Evolutionary conservation across 2,888 invertebrate genomes (phyloP).

Genomic region (Masnerella sp.): DNA sequence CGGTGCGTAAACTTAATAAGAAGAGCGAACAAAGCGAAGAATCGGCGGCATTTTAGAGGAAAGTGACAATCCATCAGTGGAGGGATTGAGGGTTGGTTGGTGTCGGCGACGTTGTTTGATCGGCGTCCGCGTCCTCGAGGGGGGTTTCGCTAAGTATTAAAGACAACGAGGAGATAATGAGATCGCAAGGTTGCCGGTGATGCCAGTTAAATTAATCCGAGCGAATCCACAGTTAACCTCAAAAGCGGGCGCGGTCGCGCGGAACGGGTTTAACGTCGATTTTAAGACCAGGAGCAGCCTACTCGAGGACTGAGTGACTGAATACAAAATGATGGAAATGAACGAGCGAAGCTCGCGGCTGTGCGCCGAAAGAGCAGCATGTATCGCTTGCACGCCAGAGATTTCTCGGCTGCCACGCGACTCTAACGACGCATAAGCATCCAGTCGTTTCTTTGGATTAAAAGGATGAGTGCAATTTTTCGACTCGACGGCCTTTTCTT

Average conservation of each 20-base stretch:
- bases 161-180: slow-evolving; percentile 59
- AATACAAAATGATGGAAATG: slow-evolving; percentile 61
- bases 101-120: slow-evolving; percentile 50
- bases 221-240: slow-evolving; percentile 68
- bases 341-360: slow-evolving; percentile 60
- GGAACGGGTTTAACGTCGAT: slow-evolving; percentile 59
- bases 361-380: slow-evolving; percentile 54
- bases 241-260: slow-evolving; percentile 59
- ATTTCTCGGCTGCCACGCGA: slow-evolving; percentile 56
- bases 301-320: slow-evolving; percentile 61
- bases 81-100: slow-evolving; percentile 8
- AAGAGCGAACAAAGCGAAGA: slow-evolving; percentile 32
- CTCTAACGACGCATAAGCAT: slow-evolving; percentile 60
- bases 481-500: slow-evolving; percentile 63
- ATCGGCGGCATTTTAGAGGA: slow-evolving; percentile 6
- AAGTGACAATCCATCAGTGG: slow-evolving; percentile 29
- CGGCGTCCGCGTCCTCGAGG: slow-evolving; percentile 22
- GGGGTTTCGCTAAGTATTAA: slow-evolving; percentile 24
- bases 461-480: slow-evolving; percentile 69
- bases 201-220: slow-evolving; percentile 71
- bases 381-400: slow-evolving; percentile 50
- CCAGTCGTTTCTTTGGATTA: slow-evolving; percentile 64
- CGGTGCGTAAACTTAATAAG: slow-evolving; percentile 9
- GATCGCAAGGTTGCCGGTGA: slow-evolving; percentile 52
- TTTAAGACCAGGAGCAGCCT: slow-evolving; percentile 58